Evolutionary conservation across 2,888 invertebrate species (phyloP).

Genomic region (Pterostichus madidus): DNA sequence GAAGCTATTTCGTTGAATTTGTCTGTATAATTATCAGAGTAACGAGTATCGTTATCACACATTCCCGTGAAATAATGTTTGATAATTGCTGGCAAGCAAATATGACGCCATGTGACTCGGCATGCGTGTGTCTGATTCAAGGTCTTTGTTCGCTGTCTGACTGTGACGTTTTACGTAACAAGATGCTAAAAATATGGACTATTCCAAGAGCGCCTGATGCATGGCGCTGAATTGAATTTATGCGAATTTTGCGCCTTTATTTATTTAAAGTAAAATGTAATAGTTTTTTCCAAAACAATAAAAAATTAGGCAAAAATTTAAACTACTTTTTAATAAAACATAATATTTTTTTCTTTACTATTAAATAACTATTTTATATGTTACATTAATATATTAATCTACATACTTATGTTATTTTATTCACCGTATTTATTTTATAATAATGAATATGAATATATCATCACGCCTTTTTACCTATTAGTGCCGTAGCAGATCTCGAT

Average conservation of each 20-base stretch:
- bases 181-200: conserved; percentile 48
- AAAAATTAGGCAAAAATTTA: too few species aligned
- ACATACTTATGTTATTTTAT: too few species aligned
- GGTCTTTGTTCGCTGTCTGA: conserved; percentile 41
- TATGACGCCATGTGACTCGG: conserved; percentile 31
- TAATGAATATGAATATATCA: too few species aligned
- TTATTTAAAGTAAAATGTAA: neutral
- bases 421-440: too few species aligned
- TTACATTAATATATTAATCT: too few species aligned
- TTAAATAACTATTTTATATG: too few species aligned
- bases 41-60: conserved; percentile 41
- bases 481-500: too few species aligned
- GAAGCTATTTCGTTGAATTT: conserved; percentile 33
- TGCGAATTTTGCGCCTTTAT: neutral
- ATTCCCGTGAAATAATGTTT: conserved; percentile 22
- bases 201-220: conserved; percentile 7
- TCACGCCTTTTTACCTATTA: too few species aligned
- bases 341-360: too few species aligned
- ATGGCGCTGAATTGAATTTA: neutral
- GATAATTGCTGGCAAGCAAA: conserved; percentile 34
- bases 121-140: conserved; percentile 51
- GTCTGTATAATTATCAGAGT: conserved; percentile 18
- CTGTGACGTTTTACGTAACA: conserved; percentile 61
- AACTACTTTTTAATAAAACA: too few species aligned
- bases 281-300: neutral